Conservation (phyloP, 2,797 vertebrate species). For the Coregonus ussuriensis region DNA sequence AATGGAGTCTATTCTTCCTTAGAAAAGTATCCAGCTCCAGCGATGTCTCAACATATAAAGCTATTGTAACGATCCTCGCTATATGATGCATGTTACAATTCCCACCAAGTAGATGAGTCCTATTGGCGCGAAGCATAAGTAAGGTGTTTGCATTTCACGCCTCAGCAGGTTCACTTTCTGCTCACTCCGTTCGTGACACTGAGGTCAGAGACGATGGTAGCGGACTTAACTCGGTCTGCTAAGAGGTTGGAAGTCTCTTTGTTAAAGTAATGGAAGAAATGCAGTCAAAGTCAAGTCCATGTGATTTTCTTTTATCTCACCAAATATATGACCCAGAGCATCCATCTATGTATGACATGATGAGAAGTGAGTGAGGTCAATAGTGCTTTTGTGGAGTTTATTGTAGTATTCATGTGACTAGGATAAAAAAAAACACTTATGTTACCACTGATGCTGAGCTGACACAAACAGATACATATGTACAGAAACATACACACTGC, state of each 20-base stretch:
- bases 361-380: not conserved
- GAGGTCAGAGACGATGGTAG: too few species aligned
- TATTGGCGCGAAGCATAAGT: too few species aligned
- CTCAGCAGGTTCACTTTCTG: too few species aligned
- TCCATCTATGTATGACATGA: not conserved
- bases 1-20: not conserved
- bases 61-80: too few species aligned
- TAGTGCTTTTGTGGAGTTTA: conserved; percentile 54
- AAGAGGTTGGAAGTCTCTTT: too few species aligned
- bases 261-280: not conserved
- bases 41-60: not conserved
- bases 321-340: not conserved
- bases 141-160: too few species aligned
- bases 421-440: conserved; percentile 41
- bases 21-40: not conserved
- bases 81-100: too few species aligned
- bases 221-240: too few species aligned
- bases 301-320: not conserved
- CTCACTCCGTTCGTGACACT: too few species aligned
- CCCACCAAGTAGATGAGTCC: too few species aligned
- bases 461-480: conserved; percentile 66
- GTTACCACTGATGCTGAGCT: conserved; percentile 30
- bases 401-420: conserved; percentile 52
- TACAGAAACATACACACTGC: conserved; percentile 56
- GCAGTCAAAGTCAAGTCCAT: not conserved